Evolutionary conservation across 2,797 vertebrate species (phyloP), one percentile per base, ranked within the genome.

Genomic region (Neosilurus hyrtlii): DNA sequence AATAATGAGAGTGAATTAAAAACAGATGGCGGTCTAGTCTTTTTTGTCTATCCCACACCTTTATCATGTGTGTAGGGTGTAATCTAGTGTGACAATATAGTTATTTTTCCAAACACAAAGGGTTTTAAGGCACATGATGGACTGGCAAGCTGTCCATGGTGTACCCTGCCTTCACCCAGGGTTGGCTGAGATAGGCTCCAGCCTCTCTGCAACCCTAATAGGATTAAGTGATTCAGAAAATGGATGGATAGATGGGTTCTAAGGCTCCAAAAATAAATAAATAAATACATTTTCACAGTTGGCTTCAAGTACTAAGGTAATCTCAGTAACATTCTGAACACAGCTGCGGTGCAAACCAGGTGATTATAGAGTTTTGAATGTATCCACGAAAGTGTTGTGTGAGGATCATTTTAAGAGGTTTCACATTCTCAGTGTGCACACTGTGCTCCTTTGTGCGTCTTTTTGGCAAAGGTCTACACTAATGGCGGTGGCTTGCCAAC

Each of bases 1-100:
- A 72, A 59, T 74, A 83, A 70, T 15, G 24, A 62, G 74, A 59
- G 24, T n/a, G 63, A 80, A 80, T 71, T 72, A 24, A 71, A 82
- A 88, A 67, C 57, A 83, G 62, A 84, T 73, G 71, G 12, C 18
- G 52, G 24, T 70, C 20, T 26, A n/a, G 20, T 56, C 20, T 12
- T 71, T 66, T 37, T 72, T 43, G 18, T 62, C 24, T 51, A 52
- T 81, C 68, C 65, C 59, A 18, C 79, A 66, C 26, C 52, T 18
- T 74, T 84, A 59, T 82, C 26, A 30, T 43, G 26, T 35, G 15
- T 56, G 43, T 63, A 82, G 24, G 66, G 52, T 24, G 10, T 35
- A 85, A 85, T 81, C 54, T 37, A 30, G 77, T 22, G 12, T 67
- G 57, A 76, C 49, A 81, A 49, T 16, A 24, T n/a, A 14, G 63